These are phyloP conservation scores for Caenorhabditis elegans DNA, from an alignment of 1,140 invertebrate genomes.

Conservation along the genomic window WBcel235 BX284605.5:4133001-4133500, in stretches of 20 bases:
- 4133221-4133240: background rate
- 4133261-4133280: background rate
- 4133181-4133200: background rate
- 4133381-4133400: background rate
- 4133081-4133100: too few species aligned
- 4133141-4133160: too few species aligned
- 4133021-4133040: too few species aligned
- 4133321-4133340: background rate
- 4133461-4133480: background rate
- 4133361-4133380: background rate
- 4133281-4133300: slow-evolving; percentile 21
- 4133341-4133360: background rate
- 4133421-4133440: background rate
- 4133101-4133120: too few species aligned
- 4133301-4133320: background rate
- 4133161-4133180: too few species aligned
- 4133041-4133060: too few species aligned
- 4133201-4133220: background rate
- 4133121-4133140: too few species aligned
- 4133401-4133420: background rate
- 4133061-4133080: too few species aligned
- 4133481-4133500: too few species aligned
- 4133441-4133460: background rate
- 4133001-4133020: too few species aligned
- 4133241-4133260: background rate